Conservation (phyloP, 2,113 vertebrate genomes). For the Rhombomys opimus region DNA sequence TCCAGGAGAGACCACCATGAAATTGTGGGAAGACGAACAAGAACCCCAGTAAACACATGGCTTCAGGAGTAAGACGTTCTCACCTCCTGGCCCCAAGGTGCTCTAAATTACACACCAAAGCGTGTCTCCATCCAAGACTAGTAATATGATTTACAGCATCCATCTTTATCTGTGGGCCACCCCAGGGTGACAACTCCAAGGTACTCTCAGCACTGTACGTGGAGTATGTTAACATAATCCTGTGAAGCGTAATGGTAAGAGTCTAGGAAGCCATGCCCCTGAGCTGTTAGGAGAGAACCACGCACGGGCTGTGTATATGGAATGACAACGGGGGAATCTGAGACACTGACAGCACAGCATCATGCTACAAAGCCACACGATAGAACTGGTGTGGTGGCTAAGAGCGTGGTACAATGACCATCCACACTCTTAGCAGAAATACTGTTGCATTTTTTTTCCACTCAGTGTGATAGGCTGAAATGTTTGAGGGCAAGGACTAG, state of each 20-base stretch:
- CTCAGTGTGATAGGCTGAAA: background rate
- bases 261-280: background rate
- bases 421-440: background rate
- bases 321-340: background rate
- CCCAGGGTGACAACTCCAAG: background rate
- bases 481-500: background rate
- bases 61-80: background rate
- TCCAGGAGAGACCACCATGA: background rate
- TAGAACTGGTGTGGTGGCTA: background rate
- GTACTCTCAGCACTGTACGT: background rate
- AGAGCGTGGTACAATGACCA: rapidly evolving
- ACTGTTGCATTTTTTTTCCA: background rate
- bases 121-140: background rate
- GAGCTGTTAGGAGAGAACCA: background rate
- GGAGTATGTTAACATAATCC: background rate
- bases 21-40: too few species aligned
- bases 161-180: background rate
- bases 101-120: background rate
- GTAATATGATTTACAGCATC: background rate
- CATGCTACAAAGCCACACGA: background rate
- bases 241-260: background rate
- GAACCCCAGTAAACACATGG: background rate
- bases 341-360: background rate
- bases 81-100: background rate
- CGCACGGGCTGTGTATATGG: background rate